Percentiles rank a stretch among this genome's conserved stretches.
These are phyloP conservation scores for Nematostella vectensis DNA, from an alignment of 92 coral and sea anemone species.

Conservation along the genomic window DNA sequence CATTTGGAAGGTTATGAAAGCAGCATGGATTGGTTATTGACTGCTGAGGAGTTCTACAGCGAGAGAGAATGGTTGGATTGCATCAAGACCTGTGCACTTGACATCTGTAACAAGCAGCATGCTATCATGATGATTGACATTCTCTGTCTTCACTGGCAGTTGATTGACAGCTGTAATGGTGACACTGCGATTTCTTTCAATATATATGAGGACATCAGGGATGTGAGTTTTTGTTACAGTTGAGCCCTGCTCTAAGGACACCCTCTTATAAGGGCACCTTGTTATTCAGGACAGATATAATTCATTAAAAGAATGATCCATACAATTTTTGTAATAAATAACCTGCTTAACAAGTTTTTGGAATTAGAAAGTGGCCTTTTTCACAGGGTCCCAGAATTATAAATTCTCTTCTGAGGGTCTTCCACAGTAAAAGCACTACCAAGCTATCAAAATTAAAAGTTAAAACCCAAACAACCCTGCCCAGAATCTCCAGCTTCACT, in stretches of 20 bases:
- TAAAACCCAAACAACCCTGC: too few species aligned
- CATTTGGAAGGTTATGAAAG: slow-evolving; percentile 55
- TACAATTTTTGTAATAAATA: too few species aligned
- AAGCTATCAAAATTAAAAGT: too few species aligned
- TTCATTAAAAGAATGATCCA: too few species aligned
- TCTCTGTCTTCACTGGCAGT: slow-evolving; percentile 54
- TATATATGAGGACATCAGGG: not conserved
- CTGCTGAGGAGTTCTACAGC: slow-evolving; percentile 56
- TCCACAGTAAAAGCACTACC: too few species aligned
- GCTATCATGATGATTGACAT: slow-evolving; percentile 58
- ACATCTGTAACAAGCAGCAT: slow-evolving; percentile 32
- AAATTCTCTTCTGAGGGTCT: too few species aligned
- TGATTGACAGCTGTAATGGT: slow-evolving; percentile 12
- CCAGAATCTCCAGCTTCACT: too few species aligned
- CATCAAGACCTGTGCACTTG: slow-evolving; percentile 32
- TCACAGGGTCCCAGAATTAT: too few species aligned
- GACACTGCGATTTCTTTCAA: slow-evolving; percentile 21
- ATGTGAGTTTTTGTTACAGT: not conserved
- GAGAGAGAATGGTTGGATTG: slow-evolving; percentile 56
- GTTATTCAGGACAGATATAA: too few species aligned
- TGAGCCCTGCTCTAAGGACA: too few species aligned
- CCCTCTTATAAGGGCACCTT: not conserved
- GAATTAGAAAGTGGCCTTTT: too few species aligned
- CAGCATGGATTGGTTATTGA: slow-evolving; percentile 69
- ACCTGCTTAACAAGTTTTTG: too few species aligned